Percentiles rank a stretch among this genome's conserved stretches.
These are phyloP conservation scores for Syrmaticus mikado DNA, from an alignment of 2,113 vertebrate species.

Conservation along the genomic window DNA sequence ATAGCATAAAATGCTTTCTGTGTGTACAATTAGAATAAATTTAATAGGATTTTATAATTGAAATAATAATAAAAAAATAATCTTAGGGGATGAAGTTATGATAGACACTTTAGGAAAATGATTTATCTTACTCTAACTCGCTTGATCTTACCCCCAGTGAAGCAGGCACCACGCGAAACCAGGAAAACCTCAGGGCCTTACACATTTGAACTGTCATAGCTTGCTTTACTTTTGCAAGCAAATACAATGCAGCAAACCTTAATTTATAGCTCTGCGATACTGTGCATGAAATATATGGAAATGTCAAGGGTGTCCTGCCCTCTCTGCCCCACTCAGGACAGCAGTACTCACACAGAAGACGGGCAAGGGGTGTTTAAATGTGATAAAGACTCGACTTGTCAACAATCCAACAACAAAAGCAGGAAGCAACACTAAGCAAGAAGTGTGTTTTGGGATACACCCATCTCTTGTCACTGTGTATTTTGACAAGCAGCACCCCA, in stretches of 20 bases:
- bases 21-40: neutral
- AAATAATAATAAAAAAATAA: neutral
- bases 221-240: neutral
- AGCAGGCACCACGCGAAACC: accelerated
- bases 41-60: neutral
- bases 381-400: neutral
- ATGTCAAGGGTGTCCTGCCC: neutral
- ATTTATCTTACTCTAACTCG: neutral
- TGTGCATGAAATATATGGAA: neutral
- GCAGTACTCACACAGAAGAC: neutral
- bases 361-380: neutral
- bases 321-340: no score
- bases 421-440: neutral
- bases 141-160: neutral
- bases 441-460: neutral
- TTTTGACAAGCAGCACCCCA: neutral
- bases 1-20: neutral
- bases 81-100: neutral
- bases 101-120: neutral
- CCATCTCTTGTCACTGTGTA: neutral
- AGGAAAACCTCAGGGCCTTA: neutral
- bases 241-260: neutral
- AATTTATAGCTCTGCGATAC: neutral
- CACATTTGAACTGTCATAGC: neutral
- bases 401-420: neutral